Percentiles rank a stretch among this genome's conserved stretches.
Conservation (phyloP, 2,888 invertebrate genomes). For the Hyles lineata region DNA sequence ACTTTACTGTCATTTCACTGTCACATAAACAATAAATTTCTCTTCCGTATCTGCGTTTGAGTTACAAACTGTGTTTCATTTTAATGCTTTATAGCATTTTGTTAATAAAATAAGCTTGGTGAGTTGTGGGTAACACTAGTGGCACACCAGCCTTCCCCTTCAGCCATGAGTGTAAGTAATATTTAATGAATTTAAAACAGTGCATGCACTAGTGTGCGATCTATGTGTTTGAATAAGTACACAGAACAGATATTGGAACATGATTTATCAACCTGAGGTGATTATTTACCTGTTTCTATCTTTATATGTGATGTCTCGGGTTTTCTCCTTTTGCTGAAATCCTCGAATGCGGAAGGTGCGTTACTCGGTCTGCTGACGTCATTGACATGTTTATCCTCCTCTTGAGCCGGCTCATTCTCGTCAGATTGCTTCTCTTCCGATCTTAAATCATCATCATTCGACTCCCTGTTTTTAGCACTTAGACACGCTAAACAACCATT, state of each 20-base stretch:
- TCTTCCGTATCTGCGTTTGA: too few relatives aligned
- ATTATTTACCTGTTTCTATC: conserved; percentile 64
- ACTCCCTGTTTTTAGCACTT: conserved; percentile 5
- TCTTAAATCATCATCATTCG: conserved; percentile 31
- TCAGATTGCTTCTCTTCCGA: conserved; percentile 45
- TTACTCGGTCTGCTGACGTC: conserved; percentile 38
- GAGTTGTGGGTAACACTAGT: too few relatives aligned
- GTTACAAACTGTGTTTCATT: too few relatives aligned
- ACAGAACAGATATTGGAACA: background rate
- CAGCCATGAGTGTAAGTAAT: too few relatives aligned
- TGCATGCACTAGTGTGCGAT: too few relatives aligned
- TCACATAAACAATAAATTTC: too few relatives aligned
- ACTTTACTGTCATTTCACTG: too few relatives aligned
- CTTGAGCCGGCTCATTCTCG: conserved; percentile 38
- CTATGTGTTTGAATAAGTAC: background rate
- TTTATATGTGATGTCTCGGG: conserved; percentile 73
- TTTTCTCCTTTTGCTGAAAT: conserved; percentile 63
- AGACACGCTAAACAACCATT: conserved; percentile 86
- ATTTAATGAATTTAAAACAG: too few relatives aligned
- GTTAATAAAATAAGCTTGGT: too few relatives aligned
- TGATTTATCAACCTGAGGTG: background rate
- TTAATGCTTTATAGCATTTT: too few relatives aligned
- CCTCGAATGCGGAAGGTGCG: conserved; percentile 44
- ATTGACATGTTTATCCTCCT: conserved; percentile 38
- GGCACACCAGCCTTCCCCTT: too few relatives aligned